phyloP scores from a whole-genome alignment of 2,888 invertebrate genomes.

The Caenorhabditis sulstoni region DNA sequence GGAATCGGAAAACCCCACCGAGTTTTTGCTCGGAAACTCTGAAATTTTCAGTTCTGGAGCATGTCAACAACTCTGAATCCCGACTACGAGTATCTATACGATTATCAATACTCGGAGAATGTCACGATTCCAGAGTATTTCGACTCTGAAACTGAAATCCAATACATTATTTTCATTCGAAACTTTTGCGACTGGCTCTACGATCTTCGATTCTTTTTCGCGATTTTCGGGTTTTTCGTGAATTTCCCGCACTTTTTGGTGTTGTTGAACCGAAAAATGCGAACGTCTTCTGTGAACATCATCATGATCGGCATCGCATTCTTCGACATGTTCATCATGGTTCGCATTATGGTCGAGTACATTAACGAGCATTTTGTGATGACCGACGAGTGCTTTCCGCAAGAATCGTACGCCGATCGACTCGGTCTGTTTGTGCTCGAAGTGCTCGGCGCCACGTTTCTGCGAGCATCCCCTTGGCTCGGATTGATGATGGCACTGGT shows the following conservation, averaged over 20 bases:
- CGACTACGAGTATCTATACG: conserved; percentile 1
- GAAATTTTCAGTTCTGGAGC: too few species aligned
- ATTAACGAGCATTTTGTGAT: too few species aligned
- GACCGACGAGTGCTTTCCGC: too few species aligned
- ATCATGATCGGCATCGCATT: conserved; percentile 4
- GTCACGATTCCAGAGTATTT: not conserved
- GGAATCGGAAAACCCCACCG: too few species aligned
- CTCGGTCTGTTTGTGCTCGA: not conserved
- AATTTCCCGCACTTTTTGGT: conserved; percentile 15
- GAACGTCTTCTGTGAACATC: conserved; percentile 4
- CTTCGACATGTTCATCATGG: conserved; percentile 14
- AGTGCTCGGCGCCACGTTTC: not conserved
- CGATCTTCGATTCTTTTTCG: not conserved
- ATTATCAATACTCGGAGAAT: not conserved
- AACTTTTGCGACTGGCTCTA: not conserved
- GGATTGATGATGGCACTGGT: conserved; percentile 7
- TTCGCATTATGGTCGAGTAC: not conserved
- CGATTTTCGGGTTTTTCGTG: not conserved
- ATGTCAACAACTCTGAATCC: too few species aligned
- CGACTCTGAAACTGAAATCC: not conserved
- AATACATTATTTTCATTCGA: not conserved
- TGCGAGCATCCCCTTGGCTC: conserved; percentile 17
- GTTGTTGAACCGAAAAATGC: conserved; percentile 4
- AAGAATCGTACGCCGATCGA: not conserved
- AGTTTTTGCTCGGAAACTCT: too few species aligned